phyloP scores from a whole-genome alignment of 2,113 vertebrate genomes.

The Gymnobelideus leadbeateri region DNA sequence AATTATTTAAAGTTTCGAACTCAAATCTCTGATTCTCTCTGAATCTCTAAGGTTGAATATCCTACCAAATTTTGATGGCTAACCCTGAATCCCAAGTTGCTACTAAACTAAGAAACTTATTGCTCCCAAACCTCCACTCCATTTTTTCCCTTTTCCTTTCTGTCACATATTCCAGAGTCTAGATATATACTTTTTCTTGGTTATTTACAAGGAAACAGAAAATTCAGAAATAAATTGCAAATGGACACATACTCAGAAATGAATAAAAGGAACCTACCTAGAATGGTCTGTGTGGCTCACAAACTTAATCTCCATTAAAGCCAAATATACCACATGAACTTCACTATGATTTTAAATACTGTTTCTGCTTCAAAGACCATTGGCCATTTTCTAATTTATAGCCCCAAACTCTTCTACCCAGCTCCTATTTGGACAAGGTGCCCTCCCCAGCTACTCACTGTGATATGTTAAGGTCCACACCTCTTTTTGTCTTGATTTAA shows the following conservation, averaged over 20 bases:
- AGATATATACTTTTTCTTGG: neutral
- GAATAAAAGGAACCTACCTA: neutral
- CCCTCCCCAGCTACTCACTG: neutral
- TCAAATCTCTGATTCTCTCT: neutral
- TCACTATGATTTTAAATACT: neutral
- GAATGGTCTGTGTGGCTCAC: neutral
- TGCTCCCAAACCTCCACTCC: neutral
- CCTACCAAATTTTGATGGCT: neutral
- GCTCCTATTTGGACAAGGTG: neutral
- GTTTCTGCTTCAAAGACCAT: neutral
- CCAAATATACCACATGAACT: neutral
- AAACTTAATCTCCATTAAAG: neutral
- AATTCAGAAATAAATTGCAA: neutral
- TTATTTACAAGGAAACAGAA: neutral
- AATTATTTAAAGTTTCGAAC: neutral
- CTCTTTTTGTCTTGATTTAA: neutral
- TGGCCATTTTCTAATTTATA: neutral
- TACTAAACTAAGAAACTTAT: neutral
- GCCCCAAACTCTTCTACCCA: neutral
- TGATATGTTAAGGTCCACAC: neutral
- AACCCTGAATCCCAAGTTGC: neutral
- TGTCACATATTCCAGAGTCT: neutral
- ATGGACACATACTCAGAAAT: neutral
- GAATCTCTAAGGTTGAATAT: neutral
- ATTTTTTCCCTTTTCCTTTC: neutral